Evolutionary conservation across 2,888 invertebrate genomes (phyloP), one percentile per base, ranked within the genome.

Genomic region (Pristionchus japonicus): DNA sequence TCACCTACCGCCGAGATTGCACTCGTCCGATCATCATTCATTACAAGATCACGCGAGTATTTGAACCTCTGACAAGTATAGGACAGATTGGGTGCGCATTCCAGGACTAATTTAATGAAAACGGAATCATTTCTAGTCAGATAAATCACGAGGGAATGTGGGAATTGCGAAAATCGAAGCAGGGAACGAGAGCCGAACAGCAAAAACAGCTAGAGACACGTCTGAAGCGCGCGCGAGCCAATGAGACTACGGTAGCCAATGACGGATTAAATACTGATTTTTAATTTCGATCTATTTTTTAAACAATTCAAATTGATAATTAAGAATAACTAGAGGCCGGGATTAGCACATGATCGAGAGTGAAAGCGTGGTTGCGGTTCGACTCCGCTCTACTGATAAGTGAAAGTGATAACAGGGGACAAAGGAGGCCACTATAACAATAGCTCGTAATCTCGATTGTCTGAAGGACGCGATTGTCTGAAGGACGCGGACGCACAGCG

Each of bases 301-400:
- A 47, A 64, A 37, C 3, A 47, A 27, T 47, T 43, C n/a, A 43
- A 43, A 23, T 77, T 13, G 11, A 37, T 9, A 1, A 70, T 70
- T 70, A 3, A 70, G n/a, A n/a, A n/a, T n/a, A n/a, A n/a, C n/a
- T n/a, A n/a, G n/a, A n/a, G n/a, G n/a, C n/a, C n/a, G n/a, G n/a
- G n/a, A n/a, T 11, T 70, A 23, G 7, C 74, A 74, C 11, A 40
- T 40, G 3, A 23, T 77, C 40, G 77, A 77, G n/a, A 74, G 77
- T 77, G 77, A 77, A 77, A 77, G 23, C 43, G 27, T 40, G 77
- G 77, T 43, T 40, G 43, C 37, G 77, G 77, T 47, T 31, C 82
- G 77, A 23, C 37, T 13, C 20, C 77, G 17, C 17, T 9, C n/a
- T n/a, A n/a, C 34, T 31, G 82, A 52, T 57, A 52, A 52, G 27